Base-by-base conservation (phyloP, 2,888 invertebrate genomes). In the Zygogramma bicolorata region DNA sequence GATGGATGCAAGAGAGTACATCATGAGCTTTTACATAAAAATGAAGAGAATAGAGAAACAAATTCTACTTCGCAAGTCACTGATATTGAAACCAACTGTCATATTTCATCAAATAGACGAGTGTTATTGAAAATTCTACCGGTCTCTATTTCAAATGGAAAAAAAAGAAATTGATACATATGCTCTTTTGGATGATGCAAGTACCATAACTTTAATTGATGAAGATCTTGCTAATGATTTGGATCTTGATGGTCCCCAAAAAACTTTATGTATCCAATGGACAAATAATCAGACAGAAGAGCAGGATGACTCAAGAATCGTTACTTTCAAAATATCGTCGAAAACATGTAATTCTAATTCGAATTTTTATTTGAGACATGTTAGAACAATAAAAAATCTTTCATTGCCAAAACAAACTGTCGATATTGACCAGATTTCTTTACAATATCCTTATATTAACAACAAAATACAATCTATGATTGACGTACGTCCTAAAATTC, bases 321-420 rank as follows among this genome's bases (percentile, higher is more conserved):
- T 31, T 6, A 31, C 7, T 31, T 31, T 31, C 31, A 31, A 31
- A 31, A 31, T 31, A 31, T 31, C 31, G 31, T 31, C 31, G 7
- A 7, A 31, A 31, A 31, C 31, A 7, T 31, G 31, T 31, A 7
- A 31, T n/a, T n/a, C 31, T 31, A n/a, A 40, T 40, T 40, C 40
- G 31, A 18, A 29, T 60, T 60, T 60, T 34, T 20, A 60, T 34
- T 15, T 60, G 13, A 29, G 34, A 34, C 31, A 60, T 20, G 34
- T 60, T 2, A 29, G 60, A 60, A 31, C 34, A n/a, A 31, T 60
- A 10, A 31, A 34, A 60, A 34, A 29, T 34, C 60, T 60, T 15
- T 60, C 60, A 60, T 15, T 60, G 18, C 34, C 60, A 34, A n/a
- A 18, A 15, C 60, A 60, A 60, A 60, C 60, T 15, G 34, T 60